Evolutionary conservation across 2,113 vertebrate species (phyloP), one percentile per base, ranked within the genome.

Genomic region (Lethenteron reissneri): DNA sequence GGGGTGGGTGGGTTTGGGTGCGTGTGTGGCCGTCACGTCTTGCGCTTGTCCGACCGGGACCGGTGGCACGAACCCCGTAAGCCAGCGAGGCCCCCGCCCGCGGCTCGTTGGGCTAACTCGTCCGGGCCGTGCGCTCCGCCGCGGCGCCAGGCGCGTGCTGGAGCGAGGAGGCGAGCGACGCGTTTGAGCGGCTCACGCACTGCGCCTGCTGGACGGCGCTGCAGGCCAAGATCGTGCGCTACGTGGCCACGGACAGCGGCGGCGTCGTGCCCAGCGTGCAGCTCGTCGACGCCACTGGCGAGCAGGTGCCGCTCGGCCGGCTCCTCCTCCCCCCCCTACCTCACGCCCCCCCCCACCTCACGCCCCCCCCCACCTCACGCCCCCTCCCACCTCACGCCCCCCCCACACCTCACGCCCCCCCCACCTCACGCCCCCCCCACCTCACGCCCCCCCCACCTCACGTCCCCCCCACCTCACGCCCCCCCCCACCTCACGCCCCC

Each of bases 181-280:
- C 80, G 10, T 95, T 96, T 58, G 86, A 89, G 1, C 76, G 58
- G 4, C 81, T 95, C 25, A 83, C 86, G 0, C 75, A 81, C 72
- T 95, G 89, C 6, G 85, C 88, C 0, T 72, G 72, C 5, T 91
- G 88, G 88, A 83, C 80, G 8, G 85, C 86, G 0, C 78, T 96
- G 57, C 75, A 86, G 70, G 90, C 89, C 9, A 89, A 83, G 74
- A 81, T 96, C 69, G 84, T 80, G 77, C 92, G 87, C 75, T 95
- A 89, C 41, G 79, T 78, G n/a, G 85, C 82, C 64, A 78, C 81
- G 0, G 87, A 84, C 10, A 58, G 17, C 17, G 17, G 78, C 9
- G 79, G 80, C 5, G 80, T 85, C 2, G 83, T 84, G 86, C 89
- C 88, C 9, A 81, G 77, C 10, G 75, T 96, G 56, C 80, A 78